Percentiles rank a stretch among this genome's conserved stretches.
Conservation (phyloP, 2,888 invertebrate species). For the Crossocerus cetratus region DNA sequence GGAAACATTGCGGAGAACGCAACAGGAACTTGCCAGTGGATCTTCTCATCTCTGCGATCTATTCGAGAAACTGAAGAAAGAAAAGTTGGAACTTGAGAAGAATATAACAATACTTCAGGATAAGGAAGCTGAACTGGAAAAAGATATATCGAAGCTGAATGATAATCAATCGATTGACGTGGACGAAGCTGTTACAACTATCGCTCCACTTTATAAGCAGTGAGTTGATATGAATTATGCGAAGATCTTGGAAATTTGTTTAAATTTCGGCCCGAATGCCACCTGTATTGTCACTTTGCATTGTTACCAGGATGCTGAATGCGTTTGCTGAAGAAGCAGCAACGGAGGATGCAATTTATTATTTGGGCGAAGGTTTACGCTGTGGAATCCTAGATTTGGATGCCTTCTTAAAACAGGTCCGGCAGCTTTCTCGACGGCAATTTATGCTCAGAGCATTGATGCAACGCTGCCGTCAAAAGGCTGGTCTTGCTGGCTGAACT, state of each 20-base stretch:
- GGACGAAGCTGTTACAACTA: slow-evolving; percentile 97
- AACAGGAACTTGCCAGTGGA: slow-evolving; percentile 91
- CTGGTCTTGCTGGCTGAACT: slow-evolving; percentile 86
- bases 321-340: slow-evolving; percentile 99
- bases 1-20: slow-evolving; percentile 91
- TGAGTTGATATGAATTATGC: slow-evolving; percentile 76
- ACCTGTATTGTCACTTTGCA: too few species aligned
- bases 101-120: slow-evolving; percentile 90
- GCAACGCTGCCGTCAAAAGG: slow-evolving; percentile 97
- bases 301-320: slow-evolving; percentile 85
- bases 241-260: too few species aligned
- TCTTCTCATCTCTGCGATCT: slow-evolving; percentile 89
- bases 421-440: slow-evolving; percentile 95
- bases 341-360: slow-evolving; percentile 98
- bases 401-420: slow-evolving; percentile 96
- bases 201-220: slow-evolving; percentile 97
- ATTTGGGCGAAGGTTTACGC: slow-evolving; percentile 95
- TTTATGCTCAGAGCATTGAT: slow-evolving; percentile 97
- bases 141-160: slow-evolving; percentile 86
- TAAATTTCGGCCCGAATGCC: too few species aligned
- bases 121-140: slow-evolving; percentile 91
- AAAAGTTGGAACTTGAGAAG: slow-evolving; percentile 89
- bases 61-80: slow-evolving; percentile 86
- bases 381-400: slow-evolving; percentile 96
- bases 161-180: slow-evolving; percentile 91